These are phyloP conservation scores for Girardinichthys multiradiatus DNA, from an alignment of 2,113 vertebrate genomes.

Conservation along the genomic window DNA sequence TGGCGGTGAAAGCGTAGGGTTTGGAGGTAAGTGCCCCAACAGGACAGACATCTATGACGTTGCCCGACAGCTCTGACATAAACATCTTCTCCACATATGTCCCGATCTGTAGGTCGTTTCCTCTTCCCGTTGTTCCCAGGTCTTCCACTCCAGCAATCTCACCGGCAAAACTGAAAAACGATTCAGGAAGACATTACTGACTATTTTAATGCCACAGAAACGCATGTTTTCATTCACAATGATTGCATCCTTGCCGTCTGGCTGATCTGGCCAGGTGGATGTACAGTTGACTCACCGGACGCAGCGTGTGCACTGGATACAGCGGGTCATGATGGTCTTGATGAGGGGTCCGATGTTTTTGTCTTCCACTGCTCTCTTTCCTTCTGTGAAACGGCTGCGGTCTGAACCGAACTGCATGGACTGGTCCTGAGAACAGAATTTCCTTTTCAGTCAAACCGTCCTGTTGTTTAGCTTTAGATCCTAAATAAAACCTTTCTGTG, in stretches of 20 bases:
- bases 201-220: no score
- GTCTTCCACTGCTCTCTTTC: conserved; percentile 96
- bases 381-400: conserved; percentile 93
- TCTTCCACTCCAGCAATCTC: conserved; percentile 97
- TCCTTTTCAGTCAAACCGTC: not conserved
- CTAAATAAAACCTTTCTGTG: no score
- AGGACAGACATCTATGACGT: conserved; percentile 96
- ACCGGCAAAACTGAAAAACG: conserved; percentile 88
- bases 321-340: conserved; percentile 99
- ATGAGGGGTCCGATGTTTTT: conserved; percentile 97
- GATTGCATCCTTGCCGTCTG: no score
- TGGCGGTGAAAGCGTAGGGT: conserved; percentile 95
- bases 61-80: conserved; percentile 97
- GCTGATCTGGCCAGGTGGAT: not conserved
- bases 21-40: conserved; percentile 98
- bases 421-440: conserved; percentile 85
- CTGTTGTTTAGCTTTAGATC: not conserved
- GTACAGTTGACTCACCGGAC: conserved; percentile 84
- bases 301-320: conserved; percentile 98
- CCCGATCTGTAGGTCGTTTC: conserved; percentile 96
- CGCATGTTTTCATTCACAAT: no score
- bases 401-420: conserved; percentile 99
- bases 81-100: conserved; percentile 99
- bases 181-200: not conserved
- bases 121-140: conserved; percentile 95